These are phyloP conservation scores for Burhinus bistriatus DNA, from an alignment of 2,113 vertebrate species.

Conservation along the genomic window DNA sequence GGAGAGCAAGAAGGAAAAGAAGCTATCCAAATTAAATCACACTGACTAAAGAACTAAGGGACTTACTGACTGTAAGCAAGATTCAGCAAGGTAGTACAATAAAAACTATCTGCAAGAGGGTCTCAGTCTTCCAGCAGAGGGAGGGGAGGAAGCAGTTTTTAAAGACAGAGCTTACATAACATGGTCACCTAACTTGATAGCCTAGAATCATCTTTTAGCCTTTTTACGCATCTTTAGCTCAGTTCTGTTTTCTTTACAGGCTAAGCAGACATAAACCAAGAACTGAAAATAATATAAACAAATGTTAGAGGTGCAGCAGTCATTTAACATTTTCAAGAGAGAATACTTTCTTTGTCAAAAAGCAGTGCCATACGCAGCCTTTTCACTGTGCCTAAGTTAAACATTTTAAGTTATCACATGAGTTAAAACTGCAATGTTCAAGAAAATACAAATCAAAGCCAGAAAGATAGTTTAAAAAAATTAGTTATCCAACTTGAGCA, in stretches of 20 bases:
- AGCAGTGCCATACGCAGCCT: not conserved
- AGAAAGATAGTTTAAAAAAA: not conserved
- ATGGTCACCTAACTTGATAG: not conserved
- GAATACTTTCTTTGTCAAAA: not conserved
- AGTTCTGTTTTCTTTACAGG: not conserved
- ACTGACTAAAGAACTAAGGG: not conserved
- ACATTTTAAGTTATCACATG: not conserved
- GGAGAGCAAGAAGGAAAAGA: not conserved
- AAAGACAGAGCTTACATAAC: not conserved
- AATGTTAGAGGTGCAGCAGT: not conserved
- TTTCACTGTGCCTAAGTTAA: not conserved
- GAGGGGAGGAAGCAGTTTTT: not conserved
- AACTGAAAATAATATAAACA: not conserved
- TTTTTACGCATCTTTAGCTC: not conserved
- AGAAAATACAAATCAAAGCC: not conserved
- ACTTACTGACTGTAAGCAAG: not conserved
- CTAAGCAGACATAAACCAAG: not conserved
- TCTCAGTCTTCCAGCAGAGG: not conserved
- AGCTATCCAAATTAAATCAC: not conserved
- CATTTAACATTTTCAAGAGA: not conserved
- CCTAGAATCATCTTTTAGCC: not conserved
- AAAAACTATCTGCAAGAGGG: not conserved
- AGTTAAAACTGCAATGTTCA: not conserved
- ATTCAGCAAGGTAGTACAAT: not conserved
- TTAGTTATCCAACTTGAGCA: not conserved